A percentile compares a stretch with the other conserved stretches of the same genome.
phyloP scores from a whole-genome alignment of 2,797 vertebrate species.

The Smutsia temminckii region DNA sequence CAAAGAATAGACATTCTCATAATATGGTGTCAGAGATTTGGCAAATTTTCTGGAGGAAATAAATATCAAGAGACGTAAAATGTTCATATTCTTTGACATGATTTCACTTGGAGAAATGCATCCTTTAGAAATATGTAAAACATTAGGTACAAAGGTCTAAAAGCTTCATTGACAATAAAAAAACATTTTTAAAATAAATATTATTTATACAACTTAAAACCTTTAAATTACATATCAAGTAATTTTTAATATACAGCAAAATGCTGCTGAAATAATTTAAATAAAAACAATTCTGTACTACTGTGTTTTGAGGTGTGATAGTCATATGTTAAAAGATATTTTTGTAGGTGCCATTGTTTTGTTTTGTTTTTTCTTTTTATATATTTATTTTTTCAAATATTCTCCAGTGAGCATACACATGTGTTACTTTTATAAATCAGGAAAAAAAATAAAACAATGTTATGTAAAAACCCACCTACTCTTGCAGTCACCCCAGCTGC shows the following conservation, averaged over 20 bases:
- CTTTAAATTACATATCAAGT: neutral
- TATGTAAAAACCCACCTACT: conserved; percentile 56
- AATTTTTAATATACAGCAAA: neutral
- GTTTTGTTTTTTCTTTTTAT: neutral
- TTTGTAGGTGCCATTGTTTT: neutral
- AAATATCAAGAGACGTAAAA: neutral
- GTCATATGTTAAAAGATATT: neutral
- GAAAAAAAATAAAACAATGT: conserved; percentile 31
- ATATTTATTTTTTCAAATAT: neutral
- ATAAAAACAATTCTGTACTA: neutral
- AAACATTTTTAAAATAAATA: neutral
- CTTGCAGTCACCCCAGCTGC: neutral
- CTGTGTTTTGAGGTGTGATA: neutral
- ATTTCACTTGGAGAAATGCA: neutral
- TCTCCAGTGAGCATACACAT: neutral
- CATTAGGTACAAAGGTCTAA: neutral
- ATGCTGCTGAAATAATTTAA: neutral
- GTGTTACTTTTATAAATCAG: conserved; percentile 55
- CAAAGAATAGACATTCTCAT: neutral
- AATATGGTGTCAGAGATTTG: neutral
- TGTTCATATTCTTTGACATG: neutral
- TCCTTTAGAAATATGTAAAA: neutral
- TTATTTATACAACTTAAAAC: neutral
- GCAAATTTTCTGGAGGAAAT: neutral
- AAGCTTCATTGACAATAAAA: neutral